A percentile compares a stretch with the other conserved stretches of the same genome.
These are phyloP conservation scores for Raillietiella orientalis DNA, from an alignment of 2,888 invertebrate genomes.

Conservation along the genomic window DNA sequence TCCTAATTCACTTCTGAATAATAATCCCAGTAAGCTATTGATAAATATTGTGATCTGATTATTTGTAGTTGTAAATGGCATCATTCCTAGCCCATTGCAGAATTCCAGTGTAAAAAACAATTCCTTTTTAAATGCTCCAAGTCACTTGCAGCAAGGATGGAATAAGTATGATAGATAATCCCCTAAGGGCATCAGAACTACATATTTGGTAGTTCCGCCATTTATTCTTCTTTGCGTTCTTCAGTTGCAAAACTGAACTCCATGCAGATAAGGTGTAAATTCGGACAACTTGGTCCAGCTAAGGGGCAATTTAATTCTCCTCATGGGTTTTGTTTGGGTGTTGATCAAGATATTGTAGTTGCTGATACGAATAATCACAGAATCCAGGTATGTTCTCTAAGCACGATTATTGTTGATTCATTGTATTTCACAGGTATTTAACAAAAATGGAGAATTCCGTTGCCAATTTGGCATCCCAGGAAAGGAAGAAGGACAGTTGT, in stretches of 20 bases:
- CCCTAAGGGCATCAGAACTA: no score
- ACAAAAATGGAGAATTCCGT: constrained; percentile 68
- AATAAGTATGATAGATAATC: no score
- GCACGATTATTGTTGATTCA: constrained; percentile 2
- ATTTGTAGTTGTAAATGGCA: no score
- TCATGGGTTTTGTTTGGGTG: constrained; percentile 79
- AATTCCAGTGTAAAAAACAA: no score
- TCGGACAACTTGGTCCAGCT: constrained; percentile 67
- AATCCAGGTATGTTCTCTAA: constrained; percentile 28
- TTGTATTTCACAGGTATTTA: constrained; percentile 35
- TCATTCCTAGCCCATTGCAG: no score
- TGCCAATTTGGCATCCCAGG: constrained; percentile 83
- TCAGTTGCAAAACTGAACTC: constrained; percentile 50
- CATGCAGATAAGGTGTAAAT: constrained; percentile 68
- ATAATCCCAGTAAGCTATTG: no score
- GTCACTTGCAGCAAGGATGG: no score
- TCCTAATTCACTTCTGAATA: no score
- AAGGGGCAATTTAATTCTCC: constrained; percentile 89
- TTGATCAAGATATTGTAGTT: constrained; percentile 81
- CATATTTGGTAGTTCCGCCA: no score
- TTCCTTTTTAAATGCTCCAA: no score
- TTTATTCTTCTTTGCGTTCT: no score
- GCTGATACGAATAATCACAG: constrained; percentile 91
- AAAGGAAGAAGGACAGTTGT: constrained; percentile 79
- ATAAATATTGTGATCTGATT: no score